Evolutionary conservation across 2,113 vertebrate species (phyloP), one percentile per base, ranked within the genome.

Genomic region (Erinaceus europaeus): DNA sequence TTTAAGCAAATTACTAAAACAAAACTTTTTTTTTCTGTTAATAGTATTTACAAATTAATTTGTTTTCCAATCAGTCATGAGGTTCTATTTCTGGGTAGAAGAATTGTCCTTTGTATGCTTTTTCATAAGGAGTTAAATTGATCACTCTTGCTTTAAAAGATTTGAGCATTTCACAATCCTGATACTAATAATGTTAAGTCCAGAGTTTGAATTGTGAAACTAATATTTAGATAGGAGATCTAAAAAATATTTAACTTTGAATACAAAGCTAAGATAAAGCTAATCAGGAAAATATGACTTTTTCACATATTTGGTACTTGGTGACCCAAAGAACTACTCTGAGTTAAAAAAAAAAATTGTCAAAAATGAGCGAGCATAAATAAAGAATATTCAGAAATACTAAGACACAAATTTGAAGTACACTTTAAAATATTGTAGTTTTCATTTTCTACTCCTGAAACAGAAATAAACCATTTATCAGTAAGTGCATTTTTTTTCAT

Each of bases 381-480:
- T 32, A 82, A 27, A 36, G 48, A 81, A 13, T 93, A 84, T 81
- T 87, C 72, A 90, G 38, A 91, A 92, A 91, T 87, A 85, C 38
- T 11, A 95, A 88, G 64, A 94, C 86, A 93, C 82, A 86, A 92
- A 74, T 84, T 91, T 87, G 80, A 93, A 86, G 86, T 89, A 94
- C 64, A 94, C 36, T 94, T 91, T 59, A 88, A 93, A 94, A 85
- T 92, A 90, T 3, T 94, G 85, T 32, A 89, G 80, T 94, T 82
- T 96, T 95, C 92, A 93, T 83, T 95, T 88, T 93, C 95, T 94
- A 96, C 38, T 93, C 93, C 95, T 96, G 94, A 96, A 96, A 96
- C 85, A 94, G 81, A 95, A 96, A 96, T 96, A 94, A 94, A 83
- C 62, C 95, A 96, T 94, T 96, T 95, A 94, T 94, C 92, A 95